Base-by-base conservation (phyloP, 2,888 invertebrate genomes). In the Philereme vetulata region DNA sequence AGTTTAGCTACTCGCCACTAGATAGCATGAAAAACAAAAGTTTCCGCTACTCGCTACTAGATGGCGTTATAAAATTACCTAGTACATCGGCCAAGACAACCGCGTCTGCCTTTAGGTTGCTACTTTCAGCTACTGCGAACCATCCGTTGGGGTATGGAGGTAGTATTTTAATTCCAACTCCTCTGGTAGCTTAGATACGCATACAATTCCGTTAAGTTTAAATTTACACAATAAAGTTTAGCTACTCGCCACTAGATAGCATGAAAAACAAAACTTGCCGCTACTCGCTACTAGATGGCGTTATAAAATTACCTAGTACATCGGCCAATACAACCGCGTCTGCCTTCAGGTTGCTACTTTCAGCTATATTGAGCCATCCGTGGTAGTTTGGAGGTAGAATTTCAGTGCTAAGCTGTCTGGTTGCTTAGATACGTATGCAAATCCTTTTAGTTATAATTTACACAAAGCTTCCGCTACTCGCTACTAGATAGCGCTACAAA, bases 111-210 rank as follows among this genome's bases (percentile, higher is more conserved):
- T 83, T 88, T 11, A 97, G 76, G 0, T 94, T 88, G 5, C 90
- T 84, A 4, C 95, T 95, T 77, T 97, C 97, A 0, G 95, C 86
- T 1, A 98, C 80, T 0, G 94, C 95, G 72, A 96, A 97, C 98
- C 98, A 98, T 0, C 98, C 98, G 76, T 98, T 98, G 0, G 98
- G 98, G 79, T 94, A 98, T 0, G 97, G 96, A 0, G 97, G 97
- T 0, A 97, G 97, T 3, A 96, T 80, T 52, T 87, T 86, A 0
- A 92, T 88, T 0, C 96, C 96, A 5, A 94, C 84, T 57, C 93
- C 93, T 5, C 95, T 85, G 0, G 93, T 75, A 0, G 81, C 85
- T 64, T 94, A 91, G 0, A 93, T 82, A 0, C 94, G 82, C 7
- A 21, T 21, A 21, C n/a, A n/a, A n/a, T n/a, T n/a, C 21, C 21